Conservation (phyloP, 2,888 invertebrate species). For the Barypeithes pellucidus region DNA sequence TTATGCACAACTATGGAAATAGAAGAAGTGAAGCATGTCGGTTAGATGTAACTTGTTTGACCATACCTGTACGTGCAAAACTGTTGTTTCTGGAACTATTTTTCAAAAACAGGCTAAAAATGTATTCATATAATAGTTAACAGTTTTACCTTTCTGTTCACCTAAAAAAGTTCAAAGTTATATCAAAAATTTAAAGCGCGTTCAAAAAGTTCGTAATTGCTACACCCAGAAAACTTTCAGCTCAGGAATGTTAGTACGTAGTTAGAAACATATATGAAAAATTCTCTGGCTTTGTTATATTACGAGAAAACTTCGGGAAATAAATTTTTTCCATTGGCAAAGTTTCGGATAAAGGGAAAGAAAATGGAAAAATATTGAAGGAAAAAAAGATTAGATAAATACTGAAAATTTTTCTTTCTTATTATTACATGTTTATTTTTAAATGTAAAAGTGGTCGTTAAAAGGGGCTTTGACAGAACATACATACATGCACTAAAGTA, state of each 20-base stretch:
- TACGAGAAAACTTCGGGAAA: background rate
- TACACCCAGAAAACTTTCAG: conserved; percentile 15
- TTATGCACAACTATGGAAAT: no score
- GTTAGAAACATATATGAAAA: conserved; percentile 27
- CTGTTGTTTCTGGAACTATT: no score
- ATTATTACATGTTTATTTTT: background rate
- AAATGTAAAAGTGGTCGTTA: no score
- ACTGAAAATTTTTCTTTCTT: background rate
- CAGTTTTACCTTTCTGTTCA: background rate
- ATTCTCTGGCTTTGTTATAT: conserved; percentile 26
- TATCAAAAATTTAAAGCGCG: conserved; percentile 20
- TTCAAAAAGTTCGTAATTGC: conserved; percentile 26
- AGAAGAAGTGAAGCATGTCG: no score
- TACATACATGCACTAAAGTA: no score
- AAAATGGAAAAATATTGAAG: conserved; percentile 1
- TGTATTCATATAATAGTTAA: background rate
- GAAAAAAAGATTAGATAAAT: background rate
- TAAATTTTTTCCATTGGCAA: conserved; percentile 8
- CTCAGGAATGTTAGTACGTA: conserved; percentile 26
- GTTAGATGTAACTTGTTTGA: no score
- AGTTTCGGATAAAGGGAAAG: background rate
- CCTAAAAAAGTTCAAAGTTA: background rate
- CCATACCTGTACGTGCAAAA: no score
- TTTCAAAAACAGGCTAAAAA: background rate
- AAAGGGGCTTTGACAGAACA: no score